Conservation (phyloP, 2,113 vertebrate species). For the Xenopus borealis region DNA sequence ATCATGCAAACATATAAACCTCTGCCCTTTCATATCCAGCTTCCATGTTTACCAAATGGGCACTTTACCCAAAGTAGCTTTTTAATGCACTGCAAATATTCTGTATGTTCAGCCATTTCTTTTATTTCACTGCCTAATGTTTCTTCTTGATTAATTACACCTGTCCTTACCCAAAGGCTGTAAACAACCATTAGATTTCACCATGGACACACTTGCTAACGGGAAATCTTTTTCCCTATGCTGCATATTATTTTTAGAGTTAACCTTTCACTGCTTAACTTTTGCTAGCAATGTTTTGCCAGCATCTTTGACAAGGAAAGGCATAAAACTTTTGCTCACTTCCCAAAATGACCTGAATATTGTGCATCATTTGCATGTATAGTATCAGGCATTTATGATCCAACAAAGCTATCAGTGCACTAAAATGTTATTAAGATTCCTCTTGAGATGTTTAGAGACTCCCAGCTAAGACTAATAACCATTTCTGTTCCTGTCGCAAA, state of each 20-base stretch:
- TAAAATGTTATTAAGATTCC: neutral
- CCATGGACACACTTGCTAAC: conserved; percentile 52
- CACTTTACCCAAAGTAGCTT: neutral
- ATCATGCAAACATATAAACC: too few relatives aligned
- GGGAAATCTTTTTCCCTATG: conserved; percentile 53
- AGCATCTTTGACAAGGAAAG: neutral
- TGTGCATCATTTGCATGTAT: too few relatives aligned
- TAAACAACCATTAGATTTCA: conserved; percentile 49
- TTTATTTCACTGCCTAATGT: conserved; percentile 42
- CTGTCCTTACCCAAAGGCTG: conserved; percentile 49
- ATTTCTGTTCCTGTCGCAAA: conserved; percentile 31
- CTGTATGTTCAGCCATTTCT: neutral
- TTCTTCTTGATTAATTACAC: conserved; percentile 52
- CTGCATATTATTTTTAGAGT: conserved; percentile 57
- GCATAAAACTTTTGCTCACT: neutral
- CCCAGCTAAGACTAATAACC: conserved; percentile 25
- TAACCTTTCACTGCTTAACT: conserved; percentile 29
- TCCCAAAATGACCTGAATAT: neutral
- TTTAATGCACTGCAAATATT: neutral
- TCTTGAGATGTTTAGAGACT: conserved; percentile 3
- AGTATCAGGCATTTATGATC: neutral
- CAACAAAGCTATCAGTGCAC: neutral
- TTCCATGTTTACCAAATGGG: too few relatives aligned
- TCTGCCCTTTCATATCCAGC: too few relatives aligned
- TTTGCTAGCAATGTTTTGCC: neutral